These are phyloP conservation scores for Fistularia tabacaria DNA, from an alignment of 2,797 vertebrate genomes.

Conservation along the genomic window DNA sequence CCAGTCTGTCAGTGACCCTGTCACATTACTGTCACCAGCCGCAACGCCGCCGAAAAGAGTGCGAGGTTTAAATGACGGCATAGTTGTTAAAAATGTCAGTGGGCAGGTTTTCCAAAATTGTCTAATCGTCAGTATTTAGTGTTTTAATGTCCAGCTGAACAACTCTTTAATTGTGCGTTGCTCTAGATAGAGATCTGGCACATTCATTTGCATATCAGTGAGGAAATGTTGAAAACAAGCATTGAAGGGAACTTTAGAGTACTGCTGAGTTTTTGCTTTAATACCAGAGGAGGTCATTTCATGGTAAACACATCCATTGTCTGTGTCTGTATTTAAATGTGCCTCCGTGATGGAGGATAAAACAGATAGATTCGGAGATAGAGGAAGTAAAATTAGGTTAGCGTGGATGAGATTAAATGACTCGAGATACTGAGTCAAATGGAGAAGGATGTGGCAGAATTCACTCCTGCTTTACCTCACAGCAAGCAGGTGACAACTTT, in stretches of 20 bases:
- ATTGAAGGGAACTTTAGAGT: too few relatives aligned
- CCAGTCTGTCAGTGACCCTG: slow-evolving; percentile 36
- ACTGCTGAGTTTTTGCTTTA: too few relatives aligned
- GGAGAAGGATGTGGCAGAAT: slow-evolving; percentile 27
- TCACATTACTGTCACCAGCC: slow-evolving; percentile 48
- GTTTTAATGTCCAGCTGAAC: too few relatives aligned
- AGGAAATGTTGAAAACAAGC: too few relatives aligned
- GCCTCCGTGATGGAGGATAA: slow-evolving; percentile 8
- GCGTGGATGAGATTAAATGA: slow-evolving; percentile 12
- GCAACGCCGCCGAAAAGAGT: slow-evolving; percentile 50
- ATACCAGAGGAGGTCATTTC: too few relatives aligned
- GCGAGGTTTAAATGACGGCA: not conserved
- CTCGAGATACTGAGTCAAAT: slow-evolving; percentile 32
- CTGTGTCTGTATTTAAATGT: not conserved
- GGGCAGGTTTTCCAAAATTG: too few relatives aligned
- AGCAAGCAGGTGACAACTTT: slow-evolving; percentile 19
- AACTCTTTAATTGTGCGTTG: too few relatives aligned
- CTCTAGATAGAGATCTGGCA: too few relatives aligned
- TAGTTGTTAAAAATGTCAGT: too few relatives aligned
- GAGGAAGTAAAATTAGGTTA: slow-evolving; percentile 6
- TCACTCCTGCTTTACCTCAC: slow-evolving; percentile 13
- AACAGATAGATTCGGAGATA: not conserved
- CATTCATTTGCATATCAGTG: too few relatives aligned
- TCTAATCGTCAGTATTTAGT: too few relatives aligned
- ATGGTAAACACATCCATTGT: too few relatives aligned